Conservation (phyloP, 2,888 invertebrate species). For the Formica aserva region DNA sequence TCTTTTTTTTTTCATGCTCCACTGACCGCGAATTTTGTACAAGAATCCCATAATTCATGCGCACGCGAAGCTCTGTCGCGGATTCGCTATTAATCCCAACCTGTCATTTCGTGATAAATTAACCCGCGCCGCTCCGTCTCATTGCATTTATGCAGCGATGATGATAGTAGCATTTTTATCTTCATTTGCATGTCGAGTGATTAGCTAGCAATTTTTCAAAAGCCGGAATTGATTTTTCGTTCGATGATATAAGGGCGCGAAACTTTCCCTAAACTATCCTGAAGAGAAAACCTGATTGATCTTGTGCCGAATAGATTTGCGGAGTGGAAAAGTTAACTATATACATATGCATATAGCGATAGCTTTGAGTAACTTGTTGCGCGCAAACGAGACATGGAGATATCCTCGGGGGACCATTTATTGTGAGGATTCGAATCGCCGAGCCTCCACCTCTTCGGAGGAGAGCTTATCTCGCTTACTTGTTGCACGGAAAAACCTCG, state of each 20-base stretch:
- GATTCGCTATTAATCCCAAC: conserved; percentile 34
- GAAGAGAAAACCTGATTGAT: background rate
- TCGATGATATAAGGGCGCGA: background rate
- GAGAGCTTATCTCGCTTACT: conserved; percentile 60
- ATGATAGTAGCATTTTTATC: background rate
- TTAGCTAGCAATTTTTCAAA: background rate
- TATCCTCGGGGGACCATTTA: conserved; percentile 3
- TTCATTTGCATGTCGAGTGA: conserved; percentile 25
- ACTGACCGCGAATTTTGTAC: conserved; percentile 52
- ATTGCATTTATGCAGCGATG: conserved; percentile 8
- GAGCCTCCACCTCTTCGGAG: conserved; percentile 17
- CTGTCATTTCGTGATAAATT: conserved; percentile 42
- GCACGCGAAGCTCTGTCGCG: conserved; percentile 24
- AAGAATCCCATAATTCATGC: conserved; percentile 38
- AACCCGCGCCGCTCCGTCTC: background rate
- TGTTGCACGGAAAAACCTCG: conserved; percentile 66
- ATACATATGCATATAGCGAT: background rate
- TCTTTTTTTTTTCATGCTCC: conserved; percentile 28
- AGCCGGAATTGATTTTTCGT: background rate
- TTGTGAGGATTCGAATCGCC: conserved; percentile 36
- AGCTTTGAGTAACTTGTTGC: conserved; percentile 45
- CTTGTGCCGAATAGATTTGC: background rate
- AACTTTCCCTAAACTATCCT: background rate
- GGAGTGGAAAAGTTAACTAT: background rate
- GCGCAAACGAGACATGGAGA: conserved; percentile 14